Conservation (phyloP, 2,888 invertebrate species). For the Exocentrus adspersus region DNA sequence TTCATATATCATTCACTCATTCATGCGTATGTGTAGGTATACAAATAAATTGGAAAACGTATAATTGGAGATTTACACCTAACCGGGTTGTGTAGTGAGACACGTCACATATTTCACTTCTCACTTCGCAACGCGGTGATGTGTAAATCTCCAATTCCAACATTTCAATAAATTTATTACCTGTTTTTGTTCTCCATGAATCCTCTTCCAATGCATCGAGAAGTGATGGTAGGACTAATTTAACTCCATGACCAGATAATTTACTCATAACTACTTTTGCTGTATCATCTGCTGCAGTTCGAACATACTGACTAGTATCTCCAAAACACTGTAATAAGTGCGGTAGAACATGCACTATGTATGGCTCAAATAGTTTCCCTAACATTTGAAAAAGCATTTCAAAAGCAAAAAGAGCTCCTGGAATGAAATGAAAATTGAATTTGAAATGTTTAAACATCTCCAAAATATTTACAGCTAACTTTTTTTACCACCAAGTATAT, state of each 20-base stretch:
- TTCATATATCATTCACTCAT: background rate
- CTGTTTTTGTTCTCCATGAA: constrained; percentile 98
- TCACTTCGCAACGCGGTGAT: too few species aligned
- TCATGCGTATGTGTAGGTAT: too few species aligned
- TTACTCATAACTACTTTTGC: constrained; percentile 96
- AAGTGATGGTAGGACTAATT: constrained; percentile 93
- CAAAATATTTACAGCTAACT: background rate
- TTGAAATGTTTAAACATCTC: background rate
- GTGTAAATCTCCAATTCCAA: too few species aligned
- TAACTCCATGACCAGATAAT: constrained; percentile 96
- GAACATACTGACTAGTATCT: constrained; percentile 93
- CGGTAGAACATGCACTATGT: constrained; percentile 96
- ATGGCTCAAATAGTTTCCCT: constrained; percentile 97
- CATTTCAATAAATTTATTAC: constrained; percentile 60
- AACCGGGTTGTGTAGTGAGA: too few species aligned
- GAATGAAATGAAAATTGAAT: constrained; percentile 36
- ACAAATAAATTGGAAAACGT: too few species aligned
- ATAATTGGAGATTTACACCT: too few species aligned
- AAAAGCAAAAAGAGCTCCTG: constrained; percentile 94
- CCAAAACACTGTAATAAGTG: constrained; percentile 95
- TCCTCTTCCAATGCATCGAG: constrained; percentile 95
- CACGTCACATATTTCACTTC: too few species aligned
- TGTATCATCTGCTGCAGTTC: constrained; percentile 96
- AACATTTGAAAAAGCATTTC: constrained; percentile 96
- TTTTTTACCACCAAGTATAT: constrained; percentile 3